Base-by-base conservation (phyloP, 1,140 invertebrate genomes). In the Globodera ellingtonae region DNA sequence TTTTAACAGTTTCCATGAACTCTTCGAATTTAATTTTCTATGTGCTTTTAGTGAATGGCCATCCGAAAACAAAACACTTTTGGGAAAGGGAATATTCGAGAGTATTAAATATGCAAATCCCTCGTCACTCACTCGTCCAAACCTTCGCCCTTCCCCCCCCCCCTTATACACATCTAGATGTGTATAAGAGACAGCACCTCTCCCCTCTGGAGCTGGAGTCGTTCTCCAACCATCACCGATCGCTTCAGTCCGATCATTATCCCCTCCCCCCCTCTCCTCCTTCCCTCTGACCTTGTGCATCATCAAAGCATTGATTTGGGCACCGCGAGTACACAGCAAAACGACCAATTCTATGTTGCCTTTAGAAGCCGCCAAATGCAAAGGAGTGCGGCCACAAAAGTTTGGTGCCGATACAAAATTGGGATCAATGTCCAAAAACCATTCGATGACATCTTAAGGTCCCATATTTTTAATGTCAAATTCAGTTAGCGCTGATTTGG, bases 331-430 rank as follows among this genome's bases (percentile, higher is more conserved):
- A 48, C 90, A 82, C 9, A 91, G 82, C 47, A 89, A 75, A 77
- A 90, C 95, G 90, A 95, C 96, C 89, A 97, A 93, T 90, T 97
- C 95, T 1, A 97, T 92, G 89, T 98, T 94, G 85, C 98, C 96
- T 86, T 95, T 94, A 59, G 95, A 92, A 0, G 96, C 95, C 0
- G 96, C 95, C 66, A 98, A 93, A 90, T 99, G 97, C 46, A 99
- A 91, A 21, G 95, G 93, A 56, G 94, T 95, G 82, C 95, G 92
- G 0, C 97, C 96, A 87, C 96, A 95, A 84, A 95, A 94, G 88
- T 98, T 98, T 13, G 94, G 92, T 18, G 93, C 93, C 88, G 97
- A 95, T 0, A 96, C 92, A 80, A 94, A 93, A 69, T 94, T 94
- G 0, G 94, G 94, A 79, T 94, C 91, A 83, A 94, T 93, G 50